Percentiles rank a stretch among this genome's conserved stretches.
Conservation (phyloP, 2,888 invertebrate genomes). For the Lycocerus yunnanus region DNA sequence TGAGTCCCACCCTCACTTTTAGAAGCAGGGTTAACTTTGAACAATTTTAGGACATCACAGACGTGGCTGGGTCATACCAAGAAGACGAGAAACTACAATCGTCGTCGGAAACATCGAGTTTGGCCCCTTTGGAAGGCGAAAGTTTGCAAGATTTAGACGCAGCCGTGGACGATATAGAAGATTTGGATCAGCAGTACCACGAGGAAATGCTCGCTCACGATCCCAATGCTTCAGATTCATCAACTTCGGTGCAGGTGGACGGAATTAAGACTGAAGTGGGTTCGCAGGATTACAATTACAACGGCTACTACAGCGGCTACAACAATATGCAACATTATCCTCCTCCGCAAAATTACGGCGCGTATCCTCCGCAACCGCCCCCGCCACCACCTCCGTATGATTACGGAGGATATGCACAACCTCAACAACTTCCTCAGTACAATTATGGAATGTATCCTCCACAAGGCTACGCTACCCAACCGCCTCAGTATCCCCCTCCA, state of each 20-base stretch:
- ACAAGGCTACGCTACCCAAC: constrained; percentile 40
- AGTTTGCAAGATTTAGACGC: constrained; percentile 32
- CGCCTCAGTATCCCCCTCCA: constrained; percentile 45
- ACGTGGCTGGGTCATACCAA: constrained; percentile 50
- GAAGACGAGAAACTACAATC: constrained; percentile 40
- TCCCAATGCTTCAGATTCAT: neutral
- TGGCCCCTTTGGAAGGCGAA: constrained; percentile 21
- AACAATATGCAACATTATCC: constrained; percentile 47
- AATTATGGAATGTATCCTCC: constrained; percentile 41
- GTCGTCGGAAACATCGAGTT: constrained; percentile 17
- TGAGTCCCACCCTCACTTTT: no score
- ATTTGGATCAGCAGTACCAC: constrained; percentile 16
- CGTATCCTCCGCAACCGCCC: constrained; percentile 41
- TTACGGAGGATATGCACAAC: constrained; percentile 43
- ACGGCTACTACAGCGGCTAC: constrained; percentile 42
- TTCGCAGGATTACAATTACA: constrained; percentile 47
- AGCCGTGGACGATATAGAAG: constrained; percentile 29
- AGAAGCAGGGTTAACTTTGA: neutral
- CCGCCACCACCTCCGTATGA: constrained; percentile 50
- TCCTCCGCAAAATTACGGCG: constrained; percentile 34
- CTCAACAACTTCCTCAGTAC: constrained; percentile 40
- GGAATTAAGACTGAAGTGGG: constrained; percentile 36
- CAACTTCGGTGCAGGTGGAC: constrained; percentile 21
- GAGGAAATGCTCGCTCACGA: constrained; percentile 11
- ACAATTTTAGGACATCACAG: constrained; percentile 49